Evolutionary conservation across 1,140 invertebrate genomes (phyloP).

Genomic region (Neodiprion fabricii): DNA sequence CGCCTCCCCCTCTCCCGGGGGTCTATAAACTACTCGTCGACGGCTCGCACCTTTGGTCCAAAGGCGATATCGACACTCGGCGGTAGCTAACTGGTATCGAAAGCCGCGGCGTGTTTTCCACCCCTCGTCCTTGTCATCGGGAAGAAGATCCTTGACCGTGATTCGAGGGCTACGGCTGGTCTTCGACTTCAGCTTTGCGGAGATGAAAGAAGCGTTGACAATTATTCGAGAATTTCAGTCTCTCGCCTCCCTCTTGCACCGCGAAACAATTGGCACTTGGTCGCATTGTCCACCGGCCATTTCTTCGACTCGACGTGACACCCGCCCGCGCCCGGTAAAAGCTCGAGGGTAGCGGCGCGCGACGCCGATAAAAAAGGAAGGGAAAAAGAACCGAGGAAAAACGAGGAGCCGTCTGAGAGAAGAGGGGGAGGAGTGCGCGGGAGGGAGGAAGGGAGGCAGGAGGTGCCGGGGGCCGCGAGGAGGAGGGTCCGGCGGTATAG

Average conservation of each 20-base stretch:
- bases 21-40: too few relatives aligned
- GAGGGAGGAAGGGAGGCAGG: conserved; percentile 8
- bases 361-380: conserved; percentile 59
- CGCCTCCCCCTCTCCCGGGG: not conserved
- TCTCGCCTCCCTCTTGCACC: too few relatives aligned
- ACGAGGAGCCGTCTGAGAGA: conserved; percentile 15
- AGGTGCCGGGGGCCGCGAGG: conserved; percentile 17
- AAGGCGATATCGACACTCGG: too few relatives aligned
- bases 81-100: too few relatives aligned
- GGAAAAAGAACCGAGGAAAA: not conserved
- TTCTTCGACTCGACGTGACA: conserved; percentile 60
- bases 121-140: too few relatives aligned
- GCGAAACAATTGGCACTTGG: conserved; percentile 12
- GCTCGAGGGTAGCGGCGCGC: conserved; percentile 47
- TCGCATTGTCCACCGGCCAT: conserved; percentile 54
- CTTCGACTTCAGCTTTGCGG: too few relatives aligned
- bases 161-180: too few relatives aligned
- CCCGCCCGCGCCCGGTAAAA: conserved; percentile 47
- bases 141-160: too few relatives aligned
- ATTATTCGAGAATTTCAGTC: too few relatives aligned
- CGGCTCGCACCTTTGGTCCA: too few relatives aligned
- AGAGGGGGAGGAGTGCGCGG: conserved; percentile 11
- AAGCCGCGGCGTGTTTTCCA: too few relatives aligned
- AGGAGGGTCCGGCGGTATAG: conserved; percentile 45
- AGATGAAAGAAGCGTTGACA: too few relatives aligned